Base-by-base conservation (phyloP, 2,113 vertebrate genomes). In the Amblyopsis rosae region DNA sequence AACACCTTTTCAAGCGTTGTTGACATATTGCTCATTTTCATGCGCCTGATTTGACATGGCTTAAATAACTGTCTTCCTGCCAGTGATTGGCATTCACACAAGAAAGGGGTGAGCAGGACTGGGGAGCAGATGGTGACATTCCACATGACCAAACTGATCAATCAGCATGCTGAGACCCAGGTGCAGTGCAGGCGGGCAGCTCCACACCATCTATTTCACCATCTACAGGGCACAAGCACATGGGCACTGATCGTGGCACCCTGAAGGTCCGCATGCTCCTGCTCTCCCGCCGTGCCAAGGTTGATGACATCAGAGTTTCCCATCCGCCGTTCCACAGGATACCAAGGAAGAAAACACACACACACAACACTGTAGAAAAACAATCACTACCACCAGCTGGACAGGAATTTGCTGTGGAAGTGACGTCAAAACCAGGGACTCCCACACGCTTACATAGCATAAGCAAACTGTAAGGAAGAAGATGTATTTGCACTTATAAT, bases 81-180 rank as follows among this genome's bases (percentile, higher is more conserved):
- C 91, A 93, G 92, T 86, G 83, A 93, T 93, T 88, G 87, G 92
- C 90, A 89, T 93, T 90, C 86, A 88, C 86, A 83, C 91, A 92
- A 91, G 84, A 86, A 91, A 89, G 86, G 81, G 7, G 84, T 88
- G 88, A 93, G 94, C 93, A 95, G 96, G 95, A 95, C 95, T 93
- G 94, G 93, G 93, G 96, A 98, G 94, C 98, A 99, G 98, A 99
- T 99, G 98, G 98, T 98, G 95, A 97, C 96, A 99, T 99, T 99
- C 96, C 97, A 99, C 98, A 99, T 98, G 97, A 99, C 95, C 97
- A 98, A 97, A 98, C 96, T 97, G 96, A 99, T 98, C 97, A 96
- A 98, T 99, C 98, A 98, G 95, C 95, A 93, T 94, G 83, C 95
- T 95, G 95, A 94, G 96, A 95, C 96, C 94, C 97, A 99, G 97